Evolutionary conservation across 2,113 vertebrate genomes (phyloP).

Genomic region (Gnathonemus longibarbis): DNA sequence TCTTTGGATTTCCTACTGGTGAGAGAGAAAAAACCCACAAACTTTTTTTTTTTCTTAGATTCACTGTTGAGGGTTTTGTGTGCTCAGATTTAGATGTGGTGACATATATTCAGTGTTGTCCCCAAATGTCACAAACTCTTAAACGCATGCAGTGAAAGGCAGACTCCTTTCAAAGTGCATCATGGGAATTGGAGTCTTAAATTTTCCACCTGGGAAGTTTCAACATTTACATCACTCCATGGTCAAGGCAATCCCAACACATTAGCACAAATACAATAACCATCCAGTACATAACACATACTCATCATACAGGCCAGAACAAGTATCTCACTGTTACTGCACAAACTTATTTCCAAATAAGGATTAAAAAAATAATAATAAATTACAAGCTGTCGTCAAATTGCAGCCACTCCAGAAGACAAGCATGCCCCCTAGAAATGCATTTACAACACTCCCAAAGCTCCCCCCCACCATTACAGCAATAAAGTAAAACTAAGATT

Average conservation of each 20-base stretch:
- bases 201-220: background rate
- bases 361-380: background rate
- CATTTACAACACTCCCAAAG: background rate
- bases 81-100: background rate
- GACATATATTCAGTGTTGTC: background rate
- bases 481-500: background rate
- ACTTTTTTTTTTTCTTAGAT: background rate
- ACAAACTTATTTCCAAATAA: background rate
- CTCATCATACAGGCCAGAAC: background rate
- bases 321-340: background rate
- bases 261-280: background rate
- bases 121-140: background rate
- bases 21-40: background rate
- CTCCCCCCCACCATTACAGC: background rate
- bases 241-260: background rate
- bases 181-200: background rate
- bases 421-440: background rate
- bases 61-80: background rate
- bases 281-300: background rate
- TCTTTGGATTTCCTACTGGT: background rate
- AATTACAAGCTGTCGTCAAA: slow-evolving; percentile 23
- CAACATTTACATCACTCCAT: background rate
- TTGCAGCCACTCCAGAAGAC: slow-evolving; percentile 34
- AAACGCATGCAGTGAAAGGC: background rate
- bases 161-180: slow-evolving; percentile 7